Conservation (phyloP, 2,113 vertebrate genomes). For the Melanostigma gelatinosum region DNA sequence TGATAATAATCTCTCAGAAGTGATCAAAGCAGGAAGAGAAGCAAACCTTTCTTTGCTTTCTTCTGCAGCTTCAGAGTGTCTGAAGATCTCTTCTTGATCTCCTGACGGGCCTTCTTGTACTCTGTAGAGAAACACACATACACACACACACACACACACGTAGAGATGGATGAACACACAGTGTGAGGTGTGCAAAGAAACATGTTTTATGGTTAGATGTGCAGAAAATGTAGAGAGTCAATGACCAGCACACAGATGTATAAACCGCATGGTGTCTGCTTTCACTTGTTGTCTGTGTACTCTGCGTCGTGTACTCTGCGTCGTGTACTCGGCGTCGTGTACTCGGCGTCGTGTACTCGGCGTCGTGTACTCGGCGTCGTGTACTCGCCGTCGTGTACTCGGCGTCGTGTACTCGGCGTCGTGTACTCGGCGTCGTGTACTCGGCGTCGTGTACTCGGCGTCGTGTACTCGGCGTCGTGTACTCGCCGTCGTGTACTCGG, state of each 20-base stretch:
- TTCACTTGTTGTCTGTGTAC: not conserved
- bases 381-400: too few relatives aligned
- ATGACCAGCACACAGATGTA: not conserved
- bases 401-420: too few relatives aligned
- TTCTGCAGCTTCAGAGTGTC: constrained; percentile 95
- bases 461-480: too few relatives aligned
- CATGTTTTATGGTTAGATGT: not conserved
- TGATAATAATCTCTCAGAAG: not conserved
- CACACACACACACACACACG: not conserved
- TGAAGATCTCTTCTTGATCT: constrained; percentile 93
- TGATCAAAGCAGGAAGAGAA: not conserved
- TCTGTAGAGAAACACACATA: constrained; percentile 75
- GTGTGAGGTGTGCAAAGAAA: not conserved
- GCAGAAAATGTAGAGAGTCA: too few relatives aligned
- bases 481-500: too few relatives aligned
- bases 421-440: too few relatives aligned
- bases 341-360: too few relatives aligned
- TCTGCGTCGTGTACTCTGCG: too few relatives aligned
- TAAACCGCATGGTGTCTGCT: not conserved
- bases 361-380: too few relatives aligned
- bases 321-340: too few relatives aligned
- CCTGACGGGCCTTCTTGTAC: constrained; percentile 92
- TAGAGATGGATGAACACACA: not conserved
- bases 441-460: too few relatives aligned
- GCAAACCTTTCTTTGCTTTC: constrained; percentile 92